These are phyloP conservation scores for Gymnocheta viridis DNA, from an alignment of 2,888 invertebrate species.

Conservation along the genomic window DNA sequence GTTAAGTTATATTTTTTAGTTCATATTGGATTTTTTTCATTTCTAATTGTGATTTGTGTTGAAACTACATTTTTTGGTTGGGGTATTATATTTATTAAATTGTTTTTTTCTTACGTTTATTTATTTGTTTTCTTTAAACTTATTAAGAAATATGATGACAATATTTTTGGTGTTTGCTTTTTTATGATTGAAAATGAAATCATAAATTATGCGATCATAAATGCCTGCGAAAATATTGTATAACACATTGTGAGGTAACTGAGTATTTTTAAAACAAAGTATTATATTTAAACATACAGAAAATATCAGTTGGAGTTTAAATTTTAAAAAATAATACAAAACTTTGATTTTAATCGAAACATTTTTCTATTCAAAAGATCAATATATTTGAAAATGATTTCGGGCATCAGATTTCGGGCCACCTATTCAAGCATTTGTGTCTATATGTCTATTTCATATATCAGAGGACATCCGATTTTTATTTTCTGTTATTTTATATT, in stretches of 20 bases:
- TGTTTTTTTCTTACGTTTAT: slow-evolving; percentile 11
- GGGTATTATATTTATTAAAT: slow-evolving; percentile 6
- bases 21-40: slow-evolving; percentile 14
- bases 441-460: too few species aligned
- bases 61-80: slow-evolving; percentile 37
- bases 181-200: slow-evolving; percentile 55
- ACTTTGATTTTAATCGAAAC: too few species aligned
- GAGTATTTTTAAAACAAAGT: too few species aligned
- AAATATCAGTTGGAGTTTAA: too few species aligned
- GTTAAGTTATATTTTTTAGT: slow-evolving; percentile 33
- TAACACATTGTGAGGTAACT: slow-evolving; percentile 17
- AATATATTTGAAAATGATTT: too few species aligned
- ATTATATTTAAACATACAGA: too few species aligned
- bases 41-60: slow-evolving; percentile 69
- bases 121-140: slow-evolving; percentile 26
- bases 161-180: slow-evolving; percentile 52
- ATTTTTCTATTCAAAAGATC: too few species aligned
- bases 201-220: slow-evolving; percentile 55
- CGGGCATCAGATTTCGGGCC: too few species aligned
- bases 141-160: slow-evolving; percentile 60
- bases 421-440: too few species aligned
- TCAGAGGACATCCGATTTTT: too few species aligned
- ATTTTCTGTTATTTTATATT: too few species aligned
- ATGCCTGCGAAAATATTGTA: slow-evolving; percentile 35
- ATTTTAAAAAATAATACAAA: too few species aligned